Percentiles rank a stretch among this genome's conserved stretches.
Conservation (phyloP, 2,888 invertebrate species). For the Platycheirus rosarum region DNA sequence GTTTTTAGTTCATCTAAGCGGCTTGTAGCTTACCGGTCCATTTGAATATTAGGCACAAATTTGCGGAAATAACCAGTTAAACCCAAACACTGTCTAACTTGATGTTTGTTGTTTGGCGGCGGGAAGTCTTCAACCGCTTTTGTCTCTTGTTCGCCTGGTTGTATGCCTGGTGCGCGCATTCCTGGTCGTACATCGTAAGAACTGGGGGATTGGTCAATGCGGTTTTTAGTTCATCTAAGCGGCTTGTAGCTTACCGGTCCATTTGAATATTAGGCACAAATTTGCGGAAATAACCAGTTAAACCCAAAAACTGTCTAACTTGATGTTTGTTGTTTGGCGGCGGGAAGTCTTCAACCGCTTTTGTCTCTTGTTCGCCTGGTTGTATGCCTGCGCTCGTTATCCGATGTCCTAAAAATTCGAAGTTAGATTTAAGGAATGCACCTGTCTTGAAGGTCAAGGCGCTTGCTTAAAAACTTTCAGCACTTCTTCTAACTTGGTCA, state of each 20-base stretch:
- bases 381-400: not conserved
- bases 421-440: slow-evolving; percentile 14
- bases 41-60: slow-evolving; percentile 1
- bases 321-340: not conserved
- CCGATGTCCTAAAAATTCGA: slow-evolving; percentile 11
- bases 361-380: not conserved
- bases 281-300: slow-evolving; percentile 21
- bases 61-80: slow-evolving; percentile 22
- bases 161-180: not conserved
- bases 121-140: slow-evolving; percentile 12
- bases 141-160: not conserved
- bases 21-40: not conserved
- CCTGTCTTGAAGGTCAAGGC: slow-evolving; percentile 9
- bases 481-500: not conserved
- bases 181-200: not conserved
- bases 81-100: slow-evolving; percentile 4
- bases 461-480: slow-evolving; percentile 8
- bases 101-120: not conserved
- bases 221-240: not conserved
- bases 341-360: slow-evolving; percentile 10
- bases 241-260: not conserved
- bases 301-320: slow-evolving; percentile 4
- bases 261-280: slow-evolving; percentile 1
- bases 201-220: slow-evolving; percentile 8
- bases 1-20: not conserved